Evolutionary conservation across 2,888 invertebrate genomes (phyloP).

Genomic region (Andrena flavipes): DNA sequence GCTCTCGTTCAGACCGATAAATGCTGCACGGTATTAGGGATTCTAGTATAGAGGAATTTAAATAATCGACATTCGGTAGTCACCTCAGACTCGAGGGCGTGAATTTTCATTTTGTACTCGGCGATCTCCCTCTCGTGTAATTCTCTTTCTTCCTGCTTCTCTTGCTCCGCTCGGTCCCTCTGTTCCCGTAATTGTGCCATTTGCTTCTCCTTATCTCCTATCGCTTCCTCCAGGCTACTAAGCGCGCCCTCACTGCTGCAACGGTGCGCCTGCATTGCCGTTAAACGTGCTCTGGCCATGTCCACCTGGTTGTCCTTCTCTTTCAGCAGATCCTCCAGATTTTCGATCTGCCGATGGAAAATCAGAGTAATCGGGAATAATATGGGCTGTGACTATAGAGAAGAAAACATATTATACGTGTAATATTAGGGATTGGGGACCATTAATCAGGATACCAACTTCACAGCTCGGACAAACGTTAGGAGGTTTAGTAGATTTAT

Average conservation of each 20-base stretch:
- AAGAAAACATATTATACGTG: too few species aligned
- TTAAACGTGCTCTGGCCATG: slow-evolving; percentile 95
- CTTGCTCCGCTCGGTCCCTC: slow-evolving; percentile 97
- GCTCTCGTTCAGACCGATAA: too few species aligned
- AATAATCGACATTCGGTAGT: slow-evolving; percentile 7
- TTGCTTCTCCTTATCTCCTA: slow-evolving; percentile 98
- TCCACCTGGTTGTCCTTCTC: slow-evolving; percentile 99
- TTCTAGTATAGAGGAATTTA: too few species aligned
- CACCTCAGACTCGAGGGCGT: slow-evolving; percentile 93
- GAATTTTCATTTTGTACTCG: slow-evolving; percentile 97
- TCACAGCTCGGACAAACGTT: too few species aligned
- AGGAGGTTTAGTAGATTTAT: too few species aligned
- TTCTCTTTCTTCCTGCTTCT: slow-evolving; percentile 98
- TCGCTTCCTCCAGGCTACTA: slow-evolving; percentile 96
- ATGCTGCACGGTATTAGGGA: too few species aligned
- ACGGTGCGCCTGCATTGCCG: slow-evolving; percentile 97
- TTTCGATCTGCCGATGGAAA: slow-evolving; percentile 91
- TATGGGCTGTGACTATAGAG: too few species aligned
- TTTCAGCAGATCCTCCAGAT: slow-evolving; percentile 97
- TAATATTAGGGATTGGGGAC: background rate
- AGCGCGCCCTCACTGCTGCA: slow-evolving; percentile 97
- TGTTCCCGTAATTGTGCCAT: slow-evolving; percentile 97
- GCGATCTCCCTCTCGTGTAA: slow-evolving; percentile 96
- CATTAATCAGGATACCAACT: background rate
- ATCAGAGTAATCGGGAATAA: slow-evolving; percentile 2